These are phyloP conservation scores for Aporrectodea caliginosa DNA, from an alignment of 1,140 invertebrate genomes.

Conservation along the genomic window DNA sequence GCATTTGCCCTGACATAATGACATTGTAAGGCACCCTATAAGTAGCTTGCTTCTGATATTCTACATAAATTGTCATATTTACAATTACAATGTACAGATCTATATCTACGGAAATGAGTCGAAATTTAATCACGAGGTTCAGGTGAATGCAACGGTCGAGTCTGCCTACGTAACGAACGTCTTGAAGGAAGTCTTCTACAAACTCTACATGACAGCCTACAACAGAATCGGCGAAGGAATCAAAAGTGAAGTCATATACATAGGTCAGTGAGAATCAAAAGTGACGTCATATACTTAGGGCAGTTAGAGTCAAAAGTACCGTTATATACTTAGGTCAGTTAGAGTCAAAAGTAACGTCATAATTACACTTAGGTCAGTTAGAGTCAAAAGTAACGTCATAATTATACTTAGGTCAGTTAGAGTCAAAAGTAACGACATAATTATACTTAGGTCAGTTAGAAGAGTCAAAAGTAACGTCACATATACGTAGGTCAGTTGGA, in stretches of 20 bases:
- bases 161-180: slow-evolving; percentile 54
- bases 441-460: too few species aligned
- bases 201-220: slow-evolving; percentile 68
- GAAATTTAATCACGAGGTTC: slow-evolving; percentile 67
- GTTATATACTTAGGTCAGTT: too few species aligned
- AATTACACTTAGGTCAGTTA: neutral
- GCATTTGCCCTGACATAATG: too few species aligned
- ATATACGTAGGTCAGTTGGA: too few species aligned
- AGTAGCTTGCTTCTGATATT: too few species aligned
- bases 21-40: too few species aligned
- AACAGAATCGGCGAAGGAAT: slow-evolving; percentile 58
- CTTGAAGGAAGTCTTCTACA: slow-evolving; percentile 66
- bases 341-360: too few species aligned
- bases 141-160: slow-evolving; percentile 68
- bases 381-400: too few species aligned
- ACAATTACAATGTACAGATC: too few species aligned
- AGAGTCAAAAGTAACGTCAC: too few species aligned
- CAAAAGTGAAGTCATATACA: slow-evolving; percentile 43
- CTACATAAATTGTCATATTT: too few species aligned
- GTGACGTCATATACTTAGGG: neutral
- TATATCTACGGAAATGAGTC: slow-evolving; percentile 58
- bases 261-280: slow-evolving; percentile 43
- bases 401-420: neutral
- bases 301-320: too few species aligned
- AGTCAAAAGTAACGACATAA: neutral